Evolutionary conservation across 2,888 invertebrate genomes (phyloP).

Genomic region (Pteria penguin): DNA sequence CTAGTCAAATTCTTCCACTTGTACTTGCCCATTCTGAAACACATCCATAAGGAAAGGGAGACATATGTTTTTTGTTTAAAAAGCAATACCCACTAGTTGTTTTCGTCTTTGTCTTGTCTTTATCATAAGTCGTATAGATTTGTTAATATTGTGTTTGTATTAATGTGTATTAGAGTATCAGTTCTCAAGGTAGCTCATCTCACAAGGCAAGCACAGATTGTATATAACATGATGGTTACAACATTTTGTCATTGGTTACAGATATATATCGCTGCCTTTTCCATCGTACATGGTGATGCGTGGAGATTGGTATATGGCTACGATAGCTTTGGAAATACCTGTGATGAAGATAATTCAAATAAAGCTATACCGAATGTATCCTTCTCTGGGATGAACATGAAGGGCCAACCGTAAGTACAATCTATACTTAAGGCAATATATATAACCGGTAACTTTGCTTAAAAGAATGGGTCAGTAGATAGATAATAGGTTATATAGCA

Average conservation of each 20-base stretch:
- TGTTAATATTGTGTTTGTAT: too few species aligned
- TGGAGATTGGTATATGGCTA: constrained; percentile 74
- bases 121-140: too few species aligned
- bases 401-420: constrained; percentile 77
- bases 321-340: constrained; percentile 84
- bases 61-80: too few species aligned
- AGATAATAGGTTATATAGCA: too few species aligned
- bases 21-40: too few species aligned
- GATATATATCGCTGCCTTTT: constrained; percentile 84
- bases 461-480: too few species aligned
- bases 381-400: constrained; percentile 89
- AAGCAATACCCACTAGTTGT: too few species aligned
- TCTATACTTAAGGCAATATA: background rate
- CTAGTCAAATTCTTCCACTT: too few species aligned
- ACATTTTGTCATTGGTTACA: constrained; percentile 79
- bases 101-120: too few species aligned
- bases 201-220: background rate
- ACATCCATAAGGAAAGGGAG: too few species aligned
- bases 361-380: constrained; percentile 86
- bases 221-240: background rate
- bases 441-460: too few species aligned
- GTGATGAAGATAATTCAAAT: constrained; percentile 89
- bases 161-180: too few species aligned
- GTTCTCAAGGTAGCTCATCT: background rate
- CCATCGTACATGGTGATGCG: constrained; percentile 80